These are phyloP conservation scores for Phoenoteleia sp. DNA, from an alignment of 2,888 invertebrate species.

Conservation along the genomic window DNA sequence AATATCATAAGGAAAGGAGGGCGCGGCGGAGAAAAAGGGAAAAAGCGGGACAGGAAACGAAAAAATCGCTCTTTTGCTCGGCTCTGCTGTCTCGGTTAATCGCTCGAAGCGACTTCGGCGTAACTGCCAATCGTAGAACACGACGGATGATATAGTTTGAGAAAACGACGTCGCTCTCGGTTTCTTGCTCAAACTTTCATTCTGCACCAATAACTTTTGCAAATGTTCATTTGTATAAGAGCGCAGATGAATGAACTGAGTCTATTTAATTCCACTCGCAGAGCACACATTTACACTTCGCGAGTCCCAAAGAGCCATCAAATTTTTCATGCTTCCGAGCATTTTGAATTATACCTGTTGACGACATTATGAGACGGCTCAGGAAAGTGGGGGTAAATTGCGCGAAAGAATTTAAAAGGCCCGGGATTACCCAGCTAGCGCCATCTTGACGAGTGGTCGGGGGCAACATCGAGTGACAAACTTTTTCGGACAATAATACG, in stretches of 20 bases:
- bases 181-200: conserved; percentile 54
- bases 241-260: conserved; percentile 26
- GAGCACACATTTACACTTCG: conserved; percentile 44
- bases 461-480: too few species aligned
- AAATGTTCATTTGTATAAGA: conserved; percentile 50
- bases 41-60: neutral
- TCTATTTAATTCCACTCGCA: conserved; percentile 42
- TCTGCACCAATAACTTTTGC: conserved; percentile 42
- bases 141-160: conserved; percentile 45
- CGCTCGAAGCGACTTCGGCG: conserved; percentile 47
- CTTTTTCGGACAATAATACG: too few species aligned
- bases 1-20: neutral
- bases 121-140: conserved; percentile 57
- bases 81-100: conserved; percentile 52
- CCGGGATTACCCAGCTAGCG: neutral
- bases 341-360: conserved; percentile 46
- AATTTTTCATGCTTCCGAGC: conserved; percentile 45
- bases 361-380: conserved; percentile 25
- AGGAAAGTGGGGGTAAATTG: conserved; percentile 14
- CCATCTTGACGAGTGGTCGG: too few species aligned
- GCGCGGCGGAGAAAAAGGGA: neutral
- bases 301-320: conserved; percentile 32
- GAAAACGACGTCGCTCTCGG: conserved; percentile 39
- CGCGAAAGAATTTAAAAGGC: conserved; percentile 27
- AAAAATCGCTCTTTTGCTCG: conserved; percentile 49